phyloP scores from a whole-genome alignment of 2,797 vertebrate species.

The Pangasius mekongensis region DNA sequence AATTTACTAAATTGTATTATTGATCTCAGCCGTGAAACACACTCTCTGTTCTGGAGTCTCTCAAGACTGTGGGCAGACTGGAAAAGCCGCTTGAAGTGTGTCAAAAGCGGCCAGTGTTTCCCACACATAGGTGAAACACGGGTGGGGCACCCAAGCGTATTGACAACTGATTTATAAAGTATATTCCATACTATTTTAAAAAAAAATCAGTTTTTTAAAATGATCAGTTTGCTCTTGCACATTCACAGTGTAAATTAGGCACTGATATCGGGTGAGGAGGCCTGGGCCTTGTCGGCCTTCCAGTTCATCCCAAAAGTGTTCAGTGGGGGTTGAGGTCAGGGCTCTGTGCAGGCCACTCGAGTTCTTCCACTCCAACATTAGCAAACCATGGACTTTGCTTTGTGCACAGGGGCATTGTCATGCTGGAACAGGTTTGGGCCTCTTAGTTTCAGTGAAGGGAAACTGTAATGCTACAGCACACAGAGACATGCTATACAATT shows the following conservation, averaged over 20 bases:
- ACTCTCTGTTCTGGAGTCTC: conserved; percentile 72
- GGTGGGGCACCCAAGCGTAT: background rate
- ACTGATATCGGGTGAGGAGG: background rate
- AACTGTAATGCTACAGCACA: background rate
- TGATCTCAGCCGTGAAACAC: conserved; percentile 77
- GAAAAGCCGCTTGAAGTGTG: conserved; percentile 40
- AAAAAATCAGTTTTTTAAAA: background rate
- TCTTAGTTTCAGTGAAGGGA: background rate
- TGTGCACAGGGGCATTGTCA: background rate
- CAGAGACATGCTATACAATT: background rate
- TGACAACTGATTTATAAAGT: background rate
- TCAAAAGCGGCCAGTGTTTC: conserved; percentile 23
- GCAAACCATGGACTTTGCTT: no score
- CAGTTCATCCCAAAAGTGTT: background rate
- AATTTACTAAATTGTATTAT: conserved; percentile 80
- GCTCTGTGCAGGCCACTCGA: background rate
- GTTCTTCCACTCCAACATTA: background rate
- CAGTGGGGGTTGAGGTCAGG: background rate
- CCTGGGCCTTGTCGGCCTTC: background rate
- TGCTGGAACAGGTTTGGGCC: background rate
- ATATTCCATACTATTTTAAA: background rate
- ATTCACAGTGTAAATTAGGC: background rate
- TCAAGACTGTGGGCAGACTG: conserved; percentile 65
- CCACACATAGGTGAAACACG: background rate
- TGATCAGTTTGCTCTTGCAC: background rate